These are phyloP conservation scores for Tachyglossus aculeatus DNA, from an alignment of 2,797 vertebrate genomes.

Conservation along the genomic window DNA sequence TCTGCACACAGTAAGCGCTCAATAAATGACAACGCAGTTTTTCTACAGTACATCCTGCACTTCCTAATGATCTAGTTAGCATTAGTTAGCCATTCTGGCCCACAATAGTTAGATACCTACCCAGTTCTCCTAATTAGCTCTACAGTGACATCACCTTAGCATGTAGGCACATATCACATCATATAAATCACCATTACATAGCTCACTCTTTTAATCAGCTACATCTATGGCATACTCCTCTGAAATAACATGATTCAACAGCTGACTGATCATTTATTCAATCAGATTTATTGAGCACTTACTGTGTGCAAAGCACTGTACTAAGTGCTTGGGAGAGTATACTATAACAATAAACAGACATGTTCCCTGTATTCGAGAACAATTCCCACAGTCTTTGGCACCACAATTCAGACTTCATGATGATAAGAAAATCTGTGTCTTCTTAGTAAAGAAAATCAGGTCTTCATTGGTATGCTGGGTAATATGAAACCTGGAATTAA, in stretches of 20 bases:
- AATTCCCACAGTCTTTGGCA: constrained; percentile 31
- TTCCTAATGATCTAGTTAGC: too few species aligned
- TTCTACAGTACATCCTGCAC: too few species aligned
- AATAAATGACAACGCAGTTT: too few species aligned
- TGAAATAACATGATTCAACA: constrained; percentile 23
- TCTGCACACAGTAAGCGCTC: too few species aligned
- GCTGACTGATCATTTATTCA: constrained; percentile 40
- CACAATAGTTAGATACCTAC: neutral
- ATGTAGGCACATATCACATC: constrained; percentile 23
- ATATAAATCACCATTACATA: constrained; percentile 23
- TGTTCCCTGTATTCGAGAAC: constrained; percentile 37
- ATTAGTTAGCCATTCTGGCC: too few species aligned
- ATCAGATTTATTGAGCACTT: too few species aligned
- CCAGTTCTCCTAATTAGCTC: constrained; percentile 29
- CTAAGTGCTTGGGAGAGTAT: too few species aligned
- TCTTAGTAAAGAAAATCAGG: constrained; percentile 6
- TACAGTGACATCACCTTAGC: constrained; percentile 31
- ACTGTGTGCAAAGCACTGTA: too few species aligned
- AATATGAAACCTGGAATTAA: constrained; percentile 3
- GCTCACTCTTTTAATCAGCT: constrained; percentile 34
- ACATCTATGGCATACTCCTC: constrained; percentile 32
- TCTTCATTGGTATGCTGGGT: neutral
- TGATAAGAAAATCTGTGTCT: constrained; percentile 62
- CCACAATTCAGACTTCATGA: constrained; percentile 54
- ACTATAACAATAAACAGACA: too few species aligned